These are phyloP conservation scores for Pararge aegeria DNA, from an alignment of 1,140 invertebrate genomes.

Conservation along the genomic window DNA sequence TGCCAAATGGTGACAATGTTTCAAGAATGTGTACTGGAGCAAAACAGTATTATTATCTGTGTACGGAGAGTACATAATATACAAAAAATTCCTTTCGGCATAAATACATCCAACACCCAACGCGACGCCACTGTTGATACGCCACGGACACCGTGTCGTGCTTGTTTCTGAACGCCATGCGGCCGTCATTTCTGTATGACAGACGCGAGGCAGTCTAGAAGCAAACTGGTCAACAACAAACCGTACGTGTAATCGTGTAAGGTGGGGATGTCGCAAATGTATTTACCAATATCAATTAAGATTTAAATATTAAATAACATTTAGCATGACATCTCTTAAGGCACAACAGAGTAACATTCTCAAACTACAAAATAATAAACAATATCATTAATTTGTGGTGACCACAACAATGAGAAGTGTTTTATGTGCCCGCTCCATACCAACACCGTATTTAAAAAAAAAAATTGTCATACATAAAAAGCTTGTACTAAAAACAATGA, in stretches of 20 bases:
- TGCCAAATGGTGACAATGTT: slow-evolving; percentile 11
- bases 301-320: slow-evolving; percentile 6
- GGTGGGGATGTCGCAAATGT: no score
- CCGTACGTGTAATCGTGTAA: no score
- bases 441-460: slow-evolving; percentile 14
- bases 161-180: no score
- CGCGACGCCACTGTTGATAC: no score
- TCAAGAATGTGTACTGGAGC: background rate
- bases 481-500: background rate
- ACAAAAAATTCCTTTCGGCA: background rate
- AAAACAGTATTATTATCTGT: background rate
- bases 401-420: slow-evolving; percentile 22
- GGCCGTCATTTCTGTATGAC: no score
- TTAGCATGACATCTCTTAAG: slow-evolving; percentile 19
- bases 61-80: background rate
- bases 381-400: slow-evolving; percentile 16
- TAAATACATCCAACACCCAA: no score
- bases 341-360: slow-evolving; percentile 24
- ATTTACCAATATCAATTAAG: background rate
- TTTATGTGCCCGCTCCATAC: slow-evolving; percentile 20
- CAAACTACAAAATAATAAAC: slow-evolving; percentile 22
- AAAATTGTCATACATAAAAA: slow-evolving; percentile 2
- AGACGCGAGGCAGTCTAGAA: no score
- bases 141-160: no score
- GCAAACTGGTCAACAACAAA: no score